Base-by-base conservation (phyloP, 2,888 invertebrate species). In the Halocaridina rubra region DNA sequence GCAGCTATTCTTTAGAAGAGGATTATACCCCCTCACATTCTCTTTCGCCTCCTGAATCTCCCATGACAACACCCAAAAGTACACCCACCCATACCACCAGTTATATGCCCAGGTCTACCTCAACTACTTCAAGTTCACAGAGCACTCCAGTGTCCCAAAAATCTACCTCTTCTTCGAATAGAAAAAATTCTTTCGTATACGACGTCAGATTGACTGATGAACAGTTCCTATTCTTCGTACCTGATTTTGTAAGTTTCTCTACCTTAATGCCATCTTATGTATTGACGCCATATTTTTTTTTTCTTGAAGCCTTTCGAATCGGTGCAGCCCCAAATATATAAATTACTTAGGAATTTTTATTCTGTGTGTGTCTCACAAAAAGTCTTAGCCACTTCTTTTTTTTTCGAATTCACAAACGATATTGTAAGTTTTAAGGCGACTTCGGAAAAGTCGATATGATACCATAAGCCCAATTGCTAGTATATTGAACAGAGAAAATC, bases 171-270 rank as follows among this genome's bases (percentile, higher is more conserved):
- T 22, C 16, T 2, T 10, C 30, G 59, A 81, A 19, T 29, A 81
- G 87, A 33, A 87, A 87, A 77, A 78, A 87, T 77, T 82, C 82
- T 71, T 87, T 85, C 80, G 82, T 87, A 22, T 87, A 87, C 59
- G 87, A 87, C 59, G 87, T 87, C 61, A 85, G 85, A 74, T 74
- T 87, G 39, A 81, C 81, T 3, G 85, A 82, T 77, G 87, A 87
- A 22, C 85, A 87, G 81, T 80, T 87, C 77, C 80, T 87, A 7
- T 85, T 87, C 80, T 85, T 87, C 80, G 87, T 87, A 8, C 87
- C 87, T 33, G 87, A 87, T 74, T 85, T 87, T 29, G 87, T 87
- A 80, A 87, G 87, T 87, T 53, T 13, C n/a, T n/a, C n/a, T n/a
- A n/a, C n/a, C n/a, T n/a, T n/a, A n/a, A n/a, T n/a, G n/a, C n/a